Percentiles rank a stretch among this genome's conserved stretches.
Evolutionary conservation across 2,113 vertebrate genomes (phyloP).

Genomic region (Pao palembangensis): DNA sequence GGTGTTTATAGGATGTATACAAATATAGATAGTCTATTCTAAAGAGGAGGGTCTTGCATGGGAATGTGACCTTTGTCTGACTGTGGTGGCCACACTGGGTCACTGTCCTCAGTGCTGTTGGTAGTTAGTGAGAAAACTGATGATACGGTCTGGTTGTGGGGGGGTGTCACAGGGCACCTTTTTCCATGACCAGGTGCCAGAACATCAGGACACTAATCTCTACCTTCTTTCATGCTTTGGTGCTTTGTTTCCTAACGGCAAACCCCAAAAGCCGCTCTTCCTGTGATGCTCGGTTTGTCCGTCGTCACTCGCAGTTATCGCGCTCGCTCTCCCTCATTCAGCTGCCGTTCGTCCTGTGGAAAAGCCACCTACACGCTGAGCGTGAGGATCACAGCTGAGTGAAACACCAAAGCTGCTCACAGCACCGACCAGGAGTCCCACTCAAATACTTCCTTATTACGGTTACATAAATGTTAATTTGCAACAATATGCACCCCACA

Average conservation of each 20-base stretch:
- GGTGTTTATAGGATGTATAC: constrained; percentile 24
- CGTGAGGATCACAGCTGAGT: constrained; percentile 58
- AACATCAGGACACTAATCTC: constrained; percentile 18
- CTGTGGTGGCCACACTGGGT: constrained; percentile 40
- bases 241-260: constrained; percentile 12
- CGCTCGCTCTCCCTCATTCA: constrained; percentile 41
- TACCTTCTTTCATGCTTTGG: not conserved
- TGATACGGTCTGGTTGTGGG: constrained; percentile 14
- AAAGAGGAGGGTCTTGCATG: constrained; percentile 30
- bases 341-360: constrained; percentile 57
- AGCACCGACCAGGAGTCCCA: constrained; percentile 55
- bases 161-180: constrained; percentile 35
- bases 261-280: constrained; percentile 18
- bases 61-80: constrained; percentile 50
- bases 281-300: constrained; percentile 14
- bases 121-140: constrained; percentile 25
- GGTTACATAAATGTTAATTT: constrained; percentile 68
- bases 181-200: constrained; percentile 45
- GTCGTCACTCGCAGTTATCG: constrained; percentile 13
- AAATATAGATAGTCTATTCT: not conserved
- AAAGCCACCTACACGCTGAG: constrained; percentile 72
- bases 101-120: constrained; percentile 63
- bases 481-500: constrained; percentile 36
- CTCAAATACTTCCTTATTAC: constrained; percentile 62
- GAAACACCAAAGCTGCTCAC: constrained; percentile 40